These are phyloP conservation scores for Auanema freiburgensis DNA, from an alignment of 2,888 invertebrate species.

Conservation along the genomic window DNA sequence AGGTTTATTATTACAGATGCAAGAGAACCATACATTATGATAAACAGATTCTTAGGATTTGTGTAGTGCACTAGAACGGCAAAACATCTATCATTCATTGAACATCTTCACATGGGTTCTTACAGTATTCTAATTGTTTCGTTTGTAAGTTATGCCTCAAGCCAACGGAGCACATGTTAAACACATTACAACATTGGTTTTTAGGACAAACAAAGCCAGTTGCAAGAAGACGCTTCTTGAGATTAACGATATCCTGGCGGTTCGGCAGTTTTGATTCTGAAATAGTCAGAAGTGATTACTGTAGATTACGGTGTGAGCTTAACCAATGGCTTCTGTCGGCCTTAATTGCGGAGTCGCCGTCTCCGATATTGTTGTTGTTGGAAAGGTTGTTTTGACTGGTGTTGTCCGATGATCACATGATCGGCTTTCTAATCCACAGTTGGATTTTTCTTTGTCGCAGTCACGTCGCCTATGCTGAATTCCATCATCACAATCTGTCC, in stretches of 20 bases:
- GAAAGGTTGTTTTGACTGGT: background rate
- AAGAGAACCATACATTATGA: too few species aligned
- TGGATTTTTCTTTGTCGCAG: conserved; percentile 13
- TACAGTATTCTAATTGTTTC: conserved; percentile 55
- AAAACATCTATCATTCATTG: too few species aligned
- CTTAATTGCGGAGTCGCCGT: background rate
- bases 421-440: conserved; percentile 30
- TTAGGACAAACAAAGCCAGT: conserved; percentile 43
- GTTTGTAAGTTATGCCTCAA: conserved; percentile 47
- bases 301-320: background rate
- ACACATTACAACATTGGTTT: conserved; percentile 53
- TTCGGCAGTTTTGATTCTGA: conserved; percentile 33
- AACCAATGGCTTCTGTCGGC: background rate
- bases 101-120: conserved; percentile 41
- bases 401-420: conserved; percentile 5
- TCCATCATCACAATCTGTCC: conserved; percentile 46
- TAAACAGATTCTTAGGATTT: too few species aligned
- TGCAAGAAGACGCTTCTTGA: conserved; percentile 35
- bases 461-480: conserved; percentile 37
- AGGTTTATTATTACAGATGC: too few species aligned
- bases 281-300: too few species aligned
- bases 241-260: conserved; percentile 34
- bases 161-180: conserved; percentile 41
- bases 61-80: too few species aligned
- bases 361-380: too few species aligned